Evolutionary conservation across 2,113 vertebrate species (phyloP).

Genomic region (Mesembrinibis cayennensis): DNA sequence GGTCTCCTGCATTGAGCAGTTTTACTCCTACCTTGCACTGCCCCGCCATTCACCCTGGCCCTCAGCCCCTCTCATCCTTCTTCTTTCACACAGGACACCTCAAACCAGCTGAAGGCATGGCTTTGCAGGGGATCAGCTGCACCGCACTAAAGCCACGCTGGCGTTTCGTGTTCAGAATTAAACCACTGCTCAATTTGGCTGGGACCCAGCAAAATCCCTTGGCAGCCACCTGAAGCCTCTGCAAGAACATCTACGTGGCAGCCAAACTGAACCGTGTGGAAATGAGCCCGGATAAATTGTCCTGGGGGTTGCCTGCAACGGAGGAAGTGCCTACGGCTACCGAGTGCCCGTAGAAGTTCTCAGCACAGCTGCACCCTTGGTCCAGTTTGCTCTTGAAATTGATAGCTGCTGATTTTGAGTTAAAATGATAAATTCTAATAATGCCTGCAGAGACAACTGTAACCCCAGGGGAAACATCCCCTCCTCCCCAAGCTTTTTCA

Average conservation of each 20-base stretch:
- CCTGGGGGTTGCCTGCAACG: fast-evolving
- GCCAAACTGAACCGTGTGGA: neutral
- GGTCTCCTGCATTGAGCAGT: neutral
- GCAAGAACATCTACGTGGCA: neutral
- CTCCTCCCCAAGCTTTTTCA: neutral
- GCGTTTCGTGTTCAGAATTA: neutral
- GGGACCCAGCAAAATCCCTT: neutral
- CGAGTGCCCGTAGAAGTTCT: neutral
- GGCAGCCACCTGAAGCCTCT: neutral
- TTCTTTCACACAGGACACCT: neutral
- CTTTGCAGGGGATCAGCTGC: neutral
- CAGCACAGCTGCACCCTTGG: neutral
- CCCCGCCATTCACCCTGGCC: neutral
- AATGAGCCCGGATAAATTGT: neutral
- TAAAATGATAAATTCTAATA: neutral
- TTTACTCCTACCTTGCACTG: neutral
- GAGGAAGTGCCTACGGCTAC: neutral
- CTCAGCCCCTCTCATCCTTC: neutral
- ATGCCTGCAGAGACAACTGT: neutral
- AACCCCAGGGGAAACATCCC: neutral
- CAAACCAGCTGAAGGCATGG: neutral
- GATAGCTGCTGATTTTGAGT: neutral
- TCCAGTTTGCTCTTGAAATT: neutral
- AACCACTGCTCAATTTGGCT: neutral
- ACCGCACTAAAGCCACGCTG: fast-evolving